phyloP scores from a whole-genome alignment of 2,113 vertebrate species.

The Hemiscyllium ocellatum region DNA sequence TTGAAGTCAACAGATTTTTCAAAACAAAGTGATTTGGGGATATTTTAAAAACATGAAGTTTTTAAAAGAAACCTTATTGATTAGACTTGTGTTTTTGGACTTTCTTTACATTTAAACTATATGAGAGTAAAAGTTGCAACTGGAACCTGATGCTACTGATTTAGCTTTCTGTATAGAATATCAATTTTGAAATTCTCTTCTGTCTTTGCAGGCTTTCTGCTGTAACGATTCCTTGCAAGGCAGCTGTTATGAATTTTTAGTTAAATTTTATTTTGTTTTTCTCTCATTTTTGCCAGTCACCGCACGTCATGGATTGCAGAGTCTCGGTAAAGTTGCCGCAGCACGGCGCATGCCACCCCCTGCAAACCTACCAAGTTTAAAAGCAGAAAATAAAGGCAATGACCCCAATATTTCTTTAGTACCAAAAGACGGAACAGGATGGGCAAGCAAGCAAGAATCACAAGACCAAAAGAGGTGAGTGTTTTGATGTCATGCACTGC shows the following conservation, averaged over 20 bases:
- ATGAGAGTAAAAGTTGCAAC: neutral
- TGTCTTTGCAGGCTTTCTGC: neutral
- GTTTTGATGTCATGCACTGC: no score
- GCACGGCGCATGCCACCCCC: constrained; percentile 98
- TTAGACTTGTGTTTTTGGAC: neutral
- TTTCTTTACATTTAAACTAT: neutral
- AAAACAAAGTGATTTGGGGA: neutral
- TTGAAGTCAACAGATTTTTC: neutral
- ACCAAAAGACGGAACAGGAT: constrained; percentile 99
- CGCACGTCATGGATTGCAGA: constrained; percentile 99
- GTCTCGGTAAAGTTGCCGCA: constrained; percentile 98
- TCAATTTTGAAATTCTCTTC: neutral
- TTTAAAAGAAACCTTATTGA: neutral
- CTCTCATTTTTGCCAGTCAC: constrained; percentile 59
- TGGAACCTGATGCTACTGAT: neutral
- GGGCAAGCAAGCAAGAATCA: constrained; percentile 99
- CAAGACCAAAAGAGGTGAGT: constrained; percentile 95
- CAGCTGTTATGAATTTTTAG: neutral
- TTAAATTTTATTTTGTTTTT: neutral
- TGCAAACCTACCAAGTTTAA: constrained; percentile 97
- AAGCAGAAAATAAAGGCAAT: constrained; percentile 99
- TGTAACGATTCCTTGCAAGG: neutral
- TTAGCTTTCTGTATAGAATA: neutral
- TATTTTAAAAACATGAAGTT: neutral
- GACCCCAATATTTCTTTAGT: constrained; percentile 98